Evolutionary conservation across 2,797 vertebrate species (phyloP), one percentile per base, ranked within the genome.

Genomic region (Benthosema pterotum): DNA sequence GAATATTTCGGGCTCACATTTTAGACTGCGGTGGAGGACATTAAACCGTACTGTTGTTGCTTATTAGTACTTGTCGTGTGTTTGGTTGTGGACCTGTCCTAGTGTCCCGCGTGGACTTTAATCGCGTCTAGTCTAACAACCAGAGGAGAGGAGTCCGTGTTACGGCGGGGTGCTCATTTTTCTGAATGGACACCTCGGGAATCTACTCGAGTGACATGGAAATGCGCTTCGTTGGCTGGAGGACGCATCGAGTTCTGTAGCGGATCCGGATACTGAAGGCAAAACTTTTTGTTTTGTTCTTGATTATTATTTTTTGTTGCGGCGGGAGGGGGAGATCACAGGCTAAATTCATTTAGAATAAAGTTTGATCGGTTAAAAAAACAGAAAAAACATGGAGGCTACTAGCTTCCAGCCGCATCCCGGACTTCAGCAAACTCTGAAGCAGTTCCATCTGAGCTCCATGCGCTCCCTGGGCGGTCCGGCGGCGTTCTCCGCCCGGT

Each of bases 361-460:
- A n/a, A 77, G 78, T 88, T 75, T 74, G n/a, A 17, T 12, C 56
- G 46, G 58, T 57, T n/a, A n/a, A n/a, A n/a, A n/a, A n/a, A n/a
- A n/a, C n/a, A n/a, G n/a, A n/a, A 14, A 71, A 76, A 90, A 83
- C 88, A 96, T 96, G 94, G 95, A 95, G 91, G 91, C 90, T 69
- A 77, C 88, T 7, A 94, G 95, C 91, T 99, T 99, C 79, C 97
- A 98, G 91, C 97, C 96, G 71, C 97, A 99, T 90, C 96, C 97
- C 65, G 96, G 97, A 93, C 94, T 99, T 87, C 96, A 98, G 85
- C 97, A 97, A 94, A 99, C 97, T 93, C 92, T 99, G 78, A 95
- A 97, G 91, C 97, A 99, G 95, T 99, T 99, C 79, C 96, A 99
- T 79, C 88, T 99, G 91, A 99, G 97, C 90, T 98, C 96, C 89